A percentile compares a stretch with the other conserved stretches of the same genome.
Evolutionary conservation across 2,797 vertebrate genomes (phyloP).

Genomic region (Spinus pinus): DNA sequence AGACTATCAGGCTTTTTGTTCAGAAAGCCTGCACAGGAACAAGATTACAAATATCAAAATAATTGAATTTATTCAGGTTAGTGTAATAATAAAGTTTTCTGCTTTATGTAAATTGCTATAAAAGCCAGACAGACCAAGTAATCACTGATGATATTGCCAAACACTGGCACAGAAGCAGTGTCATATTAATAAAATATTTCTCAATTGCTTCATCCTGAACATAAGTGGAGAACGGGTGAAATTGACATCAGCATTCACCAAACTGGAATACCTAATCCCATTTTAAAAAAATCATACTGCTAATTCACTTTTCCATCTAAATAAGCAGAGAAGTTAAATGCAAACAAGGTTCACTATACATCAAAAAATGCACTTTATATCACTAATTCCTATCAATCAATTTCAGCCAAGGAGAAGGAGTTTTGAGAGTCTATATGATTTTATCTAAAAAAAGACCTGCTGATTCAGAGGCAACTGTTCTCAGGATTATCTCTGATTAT

Average conservation of each 20-base stretch:
- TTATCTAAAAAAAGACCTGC: background rate
- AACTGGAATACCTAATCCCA: background rate
- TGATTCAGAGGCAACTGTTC: conserved; percentile 34
- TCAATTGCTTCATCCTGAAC: background rate
- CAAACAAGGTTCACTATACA: background rate
- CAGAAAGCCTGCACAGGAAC: background rate
- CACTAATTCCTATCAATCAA: background rate
- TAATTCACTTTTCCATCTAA: background rate
- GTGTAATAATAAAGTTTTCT: conserved; percentile 8
- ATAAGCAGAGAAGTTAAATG: background rate
- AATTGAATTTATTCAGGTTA: background rate
- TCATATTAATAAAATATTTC: background rate
- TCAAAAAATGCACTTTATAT: background rate
- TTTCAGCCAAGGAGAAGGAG: background rate
- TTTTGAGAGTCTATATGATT: background rate
- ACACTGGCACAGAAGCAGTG: background rate
- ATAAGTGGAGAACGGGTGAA: background rate
- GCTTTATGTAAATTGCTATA: conserved; percentile 8
- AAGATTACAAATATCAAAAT: background rate
- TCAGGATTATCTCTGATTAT: background rate
- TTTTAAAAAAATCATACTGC: background rate
- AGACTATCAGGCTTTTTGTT: background rate
- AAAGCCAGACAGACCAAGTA: conserved; percentile 1
- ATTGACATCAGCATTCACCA: background rate
- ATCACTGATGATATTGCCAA: background rate